Base-by-base conservation (phyloP, 2,797 vertebrate genomes). In the Botia kubotai region DNA sequence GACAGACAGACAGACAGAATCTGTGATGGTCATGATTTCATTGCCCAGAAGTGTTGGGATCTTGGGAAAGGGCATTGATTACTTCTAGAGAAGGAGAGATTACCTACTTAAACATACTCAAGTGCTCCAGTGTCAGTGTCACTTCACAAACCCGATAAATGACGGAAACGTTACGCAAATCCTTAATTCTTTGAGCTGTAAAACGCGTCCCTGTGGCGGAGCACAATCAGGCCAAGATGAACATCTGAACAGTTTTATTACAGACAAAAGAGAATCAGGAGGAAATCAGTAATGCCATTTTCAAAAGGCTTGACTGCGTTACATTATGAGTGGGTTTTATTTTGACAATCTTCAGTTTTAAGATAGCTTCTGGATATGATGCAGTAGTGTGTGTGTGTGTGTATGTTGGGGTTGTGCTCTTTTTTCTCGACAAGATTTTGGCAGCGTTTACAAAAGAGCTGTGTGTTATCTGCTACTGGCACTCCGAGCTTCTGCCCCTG, bases 401-500 rank as follows among this genome's bases (percentile, higher is more conserved):
- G n/a, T 19, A 48, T 77, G 52, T 12, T 55, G 71, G 29, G 17
- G 36, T 57, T 39, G 69, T 62, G 55, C 50, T 75, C 68, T 70
- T 65, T 72, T 82, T 77, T 62, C 76, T 83, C 81, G 82, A 81
- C 77, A 83, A 83, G 82, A 75, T 57, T 71, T 74, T 76, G 83
- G 78, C 85, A 81, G 77, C 55, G 75, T 84, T 86, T 68, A 86
- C 82, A 88, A 86, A 84, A 85, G 83, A 63, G 72, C 50, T 80
- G 75, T 87, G 82, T 86, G 83, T 82, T 84, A 13, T 66, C 69
- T 63, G 36, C 68, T 58, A 74, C 62, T 36, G 69, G 67, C 81
- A 81, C 85, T 80, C 80, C 46, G 79, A 53, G 50, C 71, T 75
- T 81, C 80, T 75, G 75, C 77, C 80, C 82, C 69, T 62, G 70